These are phyloP conservation scores for Lasioglossum oenotherae DNA, from an alignment of 2,888 invertebrate species.

Conservation along the genomic window DNA sequence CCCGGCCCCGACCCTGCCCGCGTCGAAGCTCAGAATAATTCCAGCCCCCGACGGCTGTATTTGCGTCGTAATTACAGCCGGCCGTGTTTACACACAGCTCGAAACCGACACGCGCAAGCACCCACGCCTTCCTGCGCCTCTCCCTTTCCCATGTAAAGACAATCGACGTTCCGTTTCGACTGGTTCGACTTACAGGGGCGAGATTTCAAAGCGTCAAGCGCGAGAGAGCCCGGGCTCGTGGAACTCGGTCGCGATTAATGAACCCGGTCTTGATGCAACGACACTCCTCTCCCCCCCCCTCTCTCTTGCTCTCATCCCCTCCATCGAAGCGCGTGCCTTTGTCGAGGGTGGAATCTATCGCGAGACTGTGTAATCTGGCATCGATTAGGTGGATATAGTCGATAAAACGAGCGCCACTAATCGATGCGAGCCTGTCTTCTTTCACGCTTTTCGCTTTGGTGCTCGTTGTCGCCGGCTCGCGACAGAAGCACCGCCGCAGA, in stretches of 20 bases:
- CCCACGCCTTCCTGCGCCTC: background rate
- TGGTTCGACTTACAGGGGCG: conserved; percentile 15
- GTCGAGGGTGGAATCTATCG: conserved; percentile 34
- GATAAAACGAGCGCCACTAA: conserved; percentile 45
- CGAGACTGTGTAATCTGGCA: conserved; percentile 15
- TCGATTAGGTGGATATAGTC: conserved; percentile 44
- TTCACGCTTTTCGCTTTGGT: conserved; percentile 29
- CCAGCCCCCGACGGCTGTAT: background rate
- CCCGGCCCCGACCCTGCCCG: background rate
- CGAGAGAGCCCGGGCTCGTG: conserved; percentile 8
- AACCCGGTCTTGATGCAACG: conserved; percentile 34
- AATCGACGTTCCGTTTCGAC: conserved; percentile 31
- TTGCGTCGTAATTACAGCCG: conserved; percentile 35
- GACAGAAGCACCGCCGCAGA: conserved; percentile 38
- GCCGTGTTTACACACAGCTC: conserved; percentile 10
- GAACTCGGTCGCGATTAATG: conserved; percentile 46
- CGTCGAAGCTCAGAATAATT: conserved; percentile 23
- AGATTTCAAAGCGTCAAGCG: conserved; percentile 51
- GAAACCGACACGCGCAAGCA: conserved; percentile 1
- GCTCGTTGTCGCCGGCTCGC: conserved; percentile 22
- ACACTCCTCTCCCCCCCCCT: background rate
- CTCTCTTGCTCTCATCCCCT: background rate
- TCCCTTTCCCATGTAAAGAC: conserved; percentile 9
- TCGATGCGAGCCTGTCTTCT: conserved; percentile 42
- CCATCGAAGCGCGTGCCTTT: background rate